phyloP scores from a whole-genome alignment of 2,113 vertebrate genomes.

The Hydrolagus affinis region DNA sequence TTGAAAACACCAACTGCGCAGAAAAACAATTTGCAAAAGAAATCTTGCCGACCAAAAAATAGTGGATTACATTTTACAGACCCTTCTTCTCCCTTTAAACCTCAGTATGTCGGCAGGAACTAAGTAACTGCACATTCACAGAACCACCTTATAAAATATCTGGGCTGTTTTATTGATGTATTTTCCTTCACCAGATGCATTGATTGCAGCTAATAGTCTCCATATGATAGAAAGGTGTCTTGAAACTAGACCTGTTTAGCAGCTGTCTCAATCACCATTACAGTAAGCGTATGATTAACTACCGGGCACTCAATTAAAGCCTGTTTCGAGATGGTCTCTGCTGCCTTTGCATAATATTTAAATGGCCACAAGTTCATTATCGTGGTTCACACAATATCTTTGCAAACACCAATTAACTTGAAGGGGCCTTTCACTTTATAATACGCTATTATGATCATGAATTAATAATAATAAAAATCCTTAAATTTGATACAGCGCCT shows the following conservation, averaged over 20 bases:
- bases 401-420: not conserved
- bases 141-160: conserved; percentile 18
- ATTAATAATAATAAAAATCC: too few relatives aligned
- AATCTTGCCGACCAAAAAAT: not conserved
- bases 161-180: not conserved
- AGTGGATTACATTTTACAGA: not conserved
- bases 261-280: not conserved
- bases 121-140: not conserved
- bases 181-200: conserved; percentile 20
- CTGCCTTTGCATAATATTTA: not conserved
- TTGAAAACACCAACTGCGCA: too few relatives aligned
- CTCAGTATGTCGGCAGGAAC: not conserved
- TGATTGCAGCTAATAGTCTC: conserved; percentile 15
- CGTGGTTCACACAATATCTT: not conserved
- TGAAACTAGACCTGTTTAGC: not conserved
- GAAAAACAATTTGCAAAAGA: too few relatives aligned
- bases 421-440: not conserved
- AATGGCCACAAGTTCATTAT: not conserved
- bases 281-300: not conserved
- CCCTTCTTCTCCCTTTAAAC: not conserved
- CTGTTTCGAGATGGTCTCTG: not conserved
- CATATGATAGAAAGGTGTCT: conserved; percentile 5
- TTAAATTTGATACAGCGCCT: too few relatives aligned
- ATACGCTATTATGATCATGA: not conserved
- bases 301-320: not conserved